Evolutionary conservation across 2,113 vertebrate species (phyloP), one percentile per base, ranked within the genome.

Genomic region (Aythya baeri): DNA sequence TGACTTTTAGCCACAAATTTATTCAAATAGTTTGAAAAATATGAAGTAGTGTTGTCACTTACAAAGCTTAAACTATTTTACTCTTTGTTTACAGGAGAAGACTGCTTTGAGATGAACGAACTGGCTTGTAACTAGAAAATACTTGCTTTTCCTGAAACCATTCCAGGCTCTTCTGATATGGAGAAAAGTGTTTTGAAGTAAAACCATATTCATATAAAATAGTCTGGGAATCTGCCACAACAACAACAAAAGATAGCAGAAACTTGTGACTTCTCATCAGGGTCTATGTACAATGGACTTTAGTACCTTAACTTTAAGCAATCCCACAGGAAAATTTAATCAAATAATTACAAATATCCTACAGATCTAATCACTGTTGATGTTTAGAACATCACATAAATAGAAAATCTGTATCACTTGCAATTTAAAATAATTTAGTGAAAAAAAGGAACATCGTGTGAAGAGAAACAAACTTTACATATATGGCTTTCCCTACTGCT

Each of bases 11-110:
- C 6, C 17, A 85, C 18, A 79, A 84, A 17, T 96, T 91, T 78
- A 91, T 86, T 94, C 23, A 90, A 66, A 27, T 79, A 92, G 88
- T 97, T 95, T 71, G 70, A 9, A 96, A 83, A 75, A 90, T 3
- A 71, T 85, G 31, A 92, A 79, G n/a, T 31, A 38, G 8, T 65
- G 36, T 74, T 94, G 41, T 88, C 72, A 61, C 41, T 86, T 87
- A 72, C 11, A 93, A 94, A 83, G 3, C 7, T 91, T 41, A 66
- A 58, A 65, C 59, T 71, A 8, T 91, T 72, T 88, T 84, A 31
- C 41, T 7, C 58, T 27, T 52, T 59, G 26, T 16, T 84, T 83
- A 65, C 90, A 93, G 58, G 10, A 9, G n/a, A n/a, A 8, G 16
- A 25, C 27, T 68, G 17, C 62, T 18, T 75, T 92, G 21, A 70